Percentiles rank a stretch among this genome's conserved stretches.
These are phyloP conservation scores for Psammodynastes pulverulentus DNA, from an alignment of 2,113 vertebrate genomes.

Conservation along the genomic window DNA sequence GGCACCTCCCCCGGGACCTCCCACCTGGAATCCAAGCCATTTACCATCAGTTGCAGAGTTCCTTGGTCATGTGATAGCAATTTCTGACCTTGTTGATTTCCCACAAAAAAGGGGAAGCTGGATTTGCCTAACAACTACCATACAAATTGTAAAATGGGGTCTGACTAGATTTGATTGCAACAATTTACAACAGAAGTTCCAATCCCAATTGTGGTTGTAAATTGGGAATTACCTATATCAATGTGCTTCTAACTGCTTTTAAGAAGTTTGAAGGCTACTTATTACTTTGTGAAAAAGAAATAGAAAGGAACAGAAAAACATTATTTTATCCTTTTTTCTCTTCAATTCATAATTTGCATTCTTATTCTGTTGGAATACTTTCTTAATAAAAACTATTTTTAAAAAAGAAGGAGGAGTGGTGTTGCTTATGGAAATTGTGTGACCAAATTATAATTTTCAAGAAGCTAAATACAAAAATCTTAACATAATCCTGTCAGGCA, in stretches of 20 bases:
- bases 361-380: neutral
- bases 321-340: neutral
- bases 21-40: no score
- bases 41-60: neutral
- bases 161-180: neutral
- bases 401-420: neutral
- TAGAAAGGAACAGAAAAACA: no score
- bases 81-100: neutral
- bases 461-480: neutral
- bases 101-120: neutral
- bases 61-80: neutral
- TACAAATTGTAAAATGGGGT: neutral
- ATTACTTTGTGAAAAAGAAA: neutral
- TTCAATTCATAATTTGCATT: neutral
- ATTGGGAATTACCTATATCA: neutral
- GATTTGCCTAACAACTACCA: neutral
- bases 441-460: neutral
- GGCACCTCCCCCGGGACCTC: no score
- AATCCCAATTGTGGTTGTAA: neutral
- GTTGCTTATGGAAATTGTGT: neutral
- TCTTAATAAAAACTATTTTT: neutral
- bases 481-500: neutral
- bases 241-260: neutral
- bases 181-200: neutral
- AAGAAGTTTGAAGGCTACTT: neutral